A percentile compares a stretch with the other conserved stretches of the same genome.
Evolutionary conservation across 2,888 invertebrate species (phyloP).

Genomic region (Zaprionus obscuricornis): DNA sequence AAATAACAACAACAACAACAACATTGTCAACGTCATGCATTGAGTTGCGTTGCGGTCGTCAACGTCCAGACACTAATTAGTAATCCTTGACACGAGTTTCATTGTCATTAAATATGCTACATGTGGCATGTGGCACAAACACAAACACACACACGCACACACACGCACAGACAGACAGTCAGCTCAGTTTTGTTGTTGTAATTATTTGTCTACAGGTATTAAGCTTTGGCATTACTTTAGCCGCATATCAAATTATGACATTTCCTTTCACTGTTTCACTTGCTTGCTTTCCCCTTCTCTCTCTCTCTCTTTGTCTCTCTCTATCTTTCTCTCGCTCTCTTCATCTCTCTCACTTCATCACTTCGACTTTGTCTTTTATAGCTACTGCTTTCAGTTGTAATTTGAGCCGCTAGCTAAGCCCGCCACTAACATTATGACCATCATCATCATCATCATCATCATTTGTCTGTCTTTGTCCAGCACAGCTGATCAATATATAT

Average conservation of each 20-base stretch:
- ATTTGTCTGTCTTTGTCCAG: constrained; percentile 31
- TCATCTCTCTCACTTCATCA: not conserved
- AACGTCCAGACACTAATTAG: constrained; percentile 78
- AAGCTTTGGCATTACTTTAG: constrained; percentile 53
- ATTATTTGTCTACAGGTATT: constrained; percentile 78
- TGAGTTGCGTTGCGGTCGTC: constrained; percentile 56
- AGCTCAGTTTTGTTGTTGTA: constrained; percentile 47
- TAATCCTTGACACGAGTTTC: constrained; percentile 77
- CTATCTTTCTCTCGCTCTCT: not conserved
- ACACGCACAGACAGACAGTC: not conserved
- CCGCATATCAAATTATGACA: constrained; percentile 70
- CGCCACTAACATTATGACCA: constrained; percentile 11
- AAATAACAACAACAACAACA: constrained; percentile 15
- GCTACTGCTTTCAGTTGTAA: constrained; percentile 13
- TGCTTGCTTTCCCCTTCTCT: constrained; percentile 9
- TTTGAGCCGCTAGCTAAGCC: too few species aligned
- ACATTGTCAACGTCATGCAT: constrained; percentile 15
- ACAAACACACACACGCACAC: not conserved
- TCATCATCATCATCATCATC: too few species aligned
- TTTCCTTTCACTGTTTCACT: constrained; percentile 3
- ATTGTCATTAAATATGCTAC: constrained; percentile 73
- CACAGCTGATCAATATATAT: constrained; percentile 52
- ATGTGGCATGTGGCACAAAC: constrained; percentile 46
- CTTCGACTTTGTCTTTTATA: constrained; percentile 16
- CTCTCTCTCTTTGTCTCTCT: not conserved